phyloP scores from a whole-genome alignment of 2,797 vertebrate genomes.

The Oreochromis grahami region DNA sequence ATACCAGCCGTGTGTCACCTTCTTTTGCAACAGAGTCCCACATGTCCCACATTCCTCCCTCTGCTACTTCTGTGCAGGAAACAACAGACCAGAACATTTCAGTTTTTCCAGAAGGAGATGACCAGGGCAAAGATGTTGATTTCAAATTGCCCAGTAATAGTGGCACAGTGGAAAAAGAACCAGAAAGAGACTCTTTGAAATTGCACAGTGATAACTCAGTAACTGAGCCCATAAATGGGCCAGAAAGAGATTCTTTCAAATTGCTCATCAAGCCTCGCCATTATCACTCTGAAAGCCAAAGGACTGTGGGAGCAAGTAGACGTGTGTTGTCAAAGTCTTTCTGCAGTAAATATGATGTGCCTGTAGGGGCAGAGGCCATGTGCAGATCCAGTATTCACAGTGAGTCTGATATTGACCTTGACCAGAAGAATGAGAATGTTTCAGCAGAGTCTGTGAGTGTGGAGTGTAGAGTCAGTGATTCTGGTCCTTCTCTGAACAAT shows the following conservation, averaged over 20 bases:
- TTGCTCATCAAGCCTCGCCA: constrained; percentile 67
- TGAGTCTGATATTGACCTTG: constrained; percentile 55
- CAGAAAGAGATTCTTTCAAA: constrained; percentile 71
- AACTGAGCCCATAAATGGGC: constrained; percentile 31
- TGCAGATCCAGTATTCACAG: constrained; percentile 1
- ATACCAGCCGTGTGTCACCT: background rate
- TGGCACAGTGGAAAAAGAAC: constrained; percentile 31
- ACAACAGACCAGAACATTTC: background rate
- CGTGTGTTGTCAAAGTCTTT: constrained; percentile 53
- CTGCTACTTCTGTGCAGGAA: constrained; percentile 8
- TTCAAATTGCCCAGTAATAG: constrained; percentile 21
- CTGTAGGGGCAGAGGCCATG: constrained; percentile 28
- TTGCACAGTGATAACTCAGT: constrained; percentile 17
- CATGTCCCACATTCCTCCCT: background rate
- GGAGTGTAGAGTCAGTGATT: constrained; percentile 41
- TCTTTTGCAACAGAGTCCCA: background rate
- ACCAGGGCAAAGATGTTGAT: background rate
- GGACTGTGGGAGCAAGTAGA: constrained; percentile 48
- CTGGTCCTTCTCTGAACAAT: constrained; percentile 38
- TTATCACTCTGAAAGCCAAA: constrained; percentile 48
- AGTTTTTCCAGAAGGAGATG: constrained; percentile 3
- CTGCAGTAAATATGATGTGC: constrained; percentile 28
- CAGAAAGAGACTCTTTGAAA: constrained; percentile 60
- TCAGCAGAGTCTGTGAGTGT: constrained; percentile 24
- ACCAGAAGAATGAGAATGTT: constrained; percentile 71